Conservation (phyloP, 2,113 vertebrate species). For the Saguinus midas region DNA sequence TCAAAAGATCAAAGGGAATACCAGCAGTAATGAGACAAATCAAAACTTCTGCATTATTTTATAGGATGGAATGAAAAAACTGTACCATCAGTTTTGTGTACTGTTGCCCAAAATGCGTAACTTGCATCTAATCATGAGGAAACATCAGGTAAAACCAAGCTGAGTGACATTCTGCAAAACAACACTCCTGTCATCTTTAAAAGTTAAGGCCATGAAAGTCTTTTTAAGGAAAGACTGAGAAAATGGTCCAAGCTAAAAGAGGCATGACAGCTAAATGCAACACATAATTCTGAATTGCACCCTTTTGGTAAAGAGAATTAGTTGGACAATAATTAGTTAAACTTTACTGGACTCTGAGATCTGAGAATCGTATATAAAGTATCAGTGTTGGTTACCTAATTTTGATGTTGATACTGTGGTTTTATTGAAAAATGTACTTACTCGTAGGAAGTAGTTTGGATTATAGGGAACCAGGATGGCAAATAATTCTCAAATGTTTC, state of each 20-base stretch:
- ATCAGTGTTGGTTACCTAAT: background rate
- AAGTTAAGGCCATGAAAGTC: background rate
- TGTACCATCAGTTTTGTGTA: background rate
- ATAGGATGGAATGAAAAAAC: background rate
- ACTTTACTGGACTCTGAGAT: background rate
- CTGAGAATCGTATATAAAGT: background rate
- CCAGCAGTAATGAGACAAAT: background rate
- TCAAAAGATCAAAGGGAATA: background rate
- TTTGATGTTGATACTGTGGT: background rate
- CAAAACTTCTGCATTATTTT: background rate
- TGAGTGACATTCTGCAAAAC: background rate
- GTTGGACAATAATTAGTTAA: background rate
- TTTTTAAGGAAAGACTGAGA: background rate
- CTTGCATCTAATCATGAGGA: background rate
- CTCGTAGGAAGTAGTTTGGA: background rate
- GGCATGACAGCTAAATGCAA: background rate
- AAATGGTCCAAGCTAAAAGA: background rate
- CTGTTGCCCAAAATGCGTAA: background rate
- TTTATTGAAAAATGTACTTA: background rate
- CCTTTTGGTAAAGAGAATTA: background rate
- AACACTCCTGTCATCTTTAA: background rate
- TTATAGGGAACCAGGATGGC: background rate
- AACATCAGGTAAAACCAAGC: slow-evolving; percentile 5
- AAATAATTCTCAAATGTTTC: slow-evolving; percentile 12
- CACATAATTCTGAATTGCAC: background rate